Base-by-base conservation (phyloP, 2,797 vertebrate genomes). In the Pogoniulus pusillus region DNA sequence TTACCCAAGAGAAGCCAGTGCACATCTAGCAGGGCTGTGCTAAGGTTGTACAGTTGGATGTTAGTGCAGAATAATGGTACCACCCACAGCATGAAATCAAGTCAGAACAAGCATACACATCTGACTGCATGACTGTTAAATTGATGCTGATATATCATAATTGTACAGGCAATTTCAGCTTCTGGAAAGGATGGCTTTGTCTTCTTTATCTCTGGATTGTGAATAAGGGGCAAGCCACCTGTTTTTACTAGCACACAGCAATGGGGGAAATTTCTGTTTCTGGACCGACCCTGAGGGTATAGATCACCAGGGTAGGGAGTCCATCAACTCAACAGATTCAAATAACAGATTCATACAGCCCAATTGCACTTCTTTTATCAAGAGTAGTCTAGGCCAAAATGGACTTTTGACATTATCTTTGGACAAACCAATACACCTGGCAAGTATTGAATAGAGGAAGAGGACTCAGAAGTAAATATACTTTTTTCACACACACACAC, bases 11-110 rank as follows among this genome's bases (percentile, higher is more conserved):
- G 65, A 43, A 89, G 12, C 35, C 80, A 68, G 24, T 5, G 14
- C 27, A 39, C 32, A 14, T 17, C 32, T n/a, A 57, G 34, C 51
- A 82, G 32, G 34, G 41, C 65, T 41, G 26, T 16, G 47, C 34
- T 53, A 47, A 54, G 45, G 29, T 15, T 5, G 1, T 3, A 4
- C 0, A 1, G 32, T 1, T 3, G 0, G 54, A 29, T 26, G 22
- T 71, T 49, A 57, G 24, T 19, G 23, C 3, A 17, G 64, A 62
- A 39, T 26, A 62, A 27, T 1, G 2, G 54, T 7, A 22, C 26
- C 58, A 79, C 26, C 12, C 49, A 23, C 39, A 55, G 69, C 29
- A 89, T 12, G 26, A 83, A 85, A 34, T 41, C 51, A 45, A 68
- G 20, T 7, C 26, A 19, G 22, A 54, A 22, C 54, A 41, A 3